Evolutionary conservation across 2,888 invertebrate genomes (phyloP).

Genomic region (Habrosyne pyritoides): DNA sequence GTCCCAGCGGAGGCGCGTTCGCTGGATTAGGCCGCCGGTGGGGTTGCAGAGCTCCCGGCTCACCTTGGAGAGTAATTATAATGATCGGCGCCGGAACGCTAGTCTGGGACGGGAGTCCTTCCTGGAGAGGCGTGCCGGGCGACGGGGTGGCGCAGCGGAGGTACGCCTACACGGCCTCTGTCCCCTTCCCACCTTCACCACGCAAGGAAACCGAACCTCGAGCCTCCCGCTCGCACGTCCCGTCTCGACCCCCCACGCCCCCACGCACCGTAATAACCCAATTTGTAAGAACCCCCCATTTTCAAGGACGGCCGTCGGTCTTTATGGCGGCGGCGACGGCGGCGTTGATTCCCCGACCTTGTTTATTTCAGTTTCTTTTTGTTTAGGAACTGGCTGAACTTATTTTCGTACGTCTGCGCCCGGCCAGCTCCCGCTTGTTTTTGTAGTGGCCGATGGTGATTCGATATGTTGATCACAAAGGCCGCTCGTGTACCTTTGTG

Average conservation of each 20-base stretch:
- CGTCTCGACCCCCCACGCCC: slow-evolving; percentile 72
- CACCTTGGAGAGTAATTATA: slow-evolving; percentile 84
- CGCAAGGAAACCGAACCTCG: slow-evolving; percentile 23
- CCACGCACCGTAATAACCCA: slow-evolving; percentile 82
- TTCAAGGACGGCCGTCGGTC: slow-evolving; percentile 84
- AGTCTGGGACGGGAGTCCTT: slow-evolving; percentile 77
- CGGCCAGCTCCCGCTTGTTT: slow-evolving; percentile 64
- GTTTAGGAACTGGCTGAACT: slow-evolving; percentile 81
- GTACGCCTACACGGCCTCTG: slow-evolving; percentile 73
- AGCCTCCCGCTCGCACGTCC: slow-evolving; percentile 58
- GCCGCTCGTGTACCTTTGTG: slow-evolving; percentile 38
- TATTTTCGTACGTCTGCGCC: slow-evolving; percentile 75
- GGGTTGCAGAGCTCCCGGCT: slow-evolving; percentile 70
- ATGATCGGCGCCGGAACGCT: slow-evolving; percentile 80
- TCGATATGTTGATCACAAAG: slow-evolving; percentile 52
- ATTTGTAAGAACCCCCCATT: slow-evolving; percentile 83
- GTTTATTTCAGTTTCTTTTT: slow-evolving; percentile 84
- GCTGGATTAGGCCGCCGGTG: slow-evolving; percentile 72
- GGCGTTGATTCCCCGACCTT: slow-evolving; percentile 83
- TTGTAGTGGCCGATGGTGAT: slow-evolving; percentile 56
- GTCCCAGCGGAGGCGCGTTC: slow-evolving; percentile 67
- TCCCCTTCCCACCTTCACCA: slow-evolving; percentile 48
- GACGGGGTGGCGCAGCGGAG: slow-evolving; percentile 73
- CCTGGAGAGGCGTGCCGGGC: slow-evolving; percentile 79
- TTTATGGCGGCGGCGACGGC: slow-evolving; percentile 82